Evolutionary conservation across 2,113 vertebrate genomes (phyloP).

Genomic region (Agapornis roseicollis): DNA sequence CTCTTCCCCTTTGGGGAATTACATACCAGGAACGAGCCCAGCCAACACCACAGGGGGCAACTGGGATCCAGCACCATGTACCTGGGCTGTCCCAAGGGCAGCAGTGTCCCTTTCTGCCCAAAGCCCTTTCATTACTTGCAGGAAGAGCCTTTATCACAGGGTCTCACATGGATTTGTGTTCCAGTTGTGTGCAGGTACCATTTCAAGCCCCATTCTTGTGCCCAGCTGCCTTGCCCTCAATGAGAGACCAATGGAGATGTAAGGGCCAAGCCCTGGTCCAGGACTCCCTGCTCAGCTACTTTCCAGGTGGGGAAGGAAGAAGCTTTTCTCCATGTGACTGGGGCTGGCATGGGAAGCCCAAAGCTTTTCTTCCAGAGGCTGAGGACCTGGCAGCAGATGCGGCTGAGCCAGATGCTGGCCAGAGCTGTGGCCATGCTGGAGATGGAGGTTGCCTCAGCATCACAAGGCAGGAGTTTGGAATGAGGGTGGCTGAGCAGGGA

Average conservation of each 20-base stretch:
- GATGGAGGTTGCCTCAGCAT: not conserved
- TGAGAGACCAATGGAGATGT: not conserved
- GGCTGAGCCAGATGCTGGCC: not conserved
- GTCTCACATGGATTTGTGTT: not conserved
- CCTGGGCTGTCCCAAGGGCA: not conserved
- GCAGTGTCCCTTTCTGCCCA: not conserved
- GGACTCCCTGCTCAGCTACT: not conserved
- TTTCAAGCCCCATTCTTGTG: not conserved
- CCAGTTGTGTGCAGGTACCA: not conserved
- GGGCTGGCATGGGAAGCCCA: not conserved
- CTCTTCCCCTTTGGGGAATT: not conserved
- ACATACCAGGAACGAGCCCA: not conserved
- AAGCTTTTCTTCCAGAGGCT: not conserved
- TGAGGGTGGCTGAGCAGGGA: not conserved
- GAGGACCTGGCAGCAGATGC: not conserved
- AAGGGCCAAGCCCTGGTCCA: rapidly evolving
- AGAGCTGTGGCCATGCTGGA: too few relatives aligned
- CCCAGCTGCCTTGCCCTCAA: not conserved
- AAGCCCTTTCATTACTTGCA: not conserved
- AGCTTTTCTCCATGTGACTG: not conserved
- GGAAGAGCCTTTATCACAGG: not conserved
- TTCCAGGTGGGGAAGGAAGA: rapidly evolving
- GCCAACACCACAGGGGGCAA: not conserved
- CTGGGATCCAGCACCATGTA: not conserved
- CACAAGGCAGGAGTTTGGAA: not conserved